Evolutionary conservation across 2,888 invertebrate species (phyloP), one percentile per base, ranked within the genome.

Genomic region (Drosophila kanekoi): DNA sequence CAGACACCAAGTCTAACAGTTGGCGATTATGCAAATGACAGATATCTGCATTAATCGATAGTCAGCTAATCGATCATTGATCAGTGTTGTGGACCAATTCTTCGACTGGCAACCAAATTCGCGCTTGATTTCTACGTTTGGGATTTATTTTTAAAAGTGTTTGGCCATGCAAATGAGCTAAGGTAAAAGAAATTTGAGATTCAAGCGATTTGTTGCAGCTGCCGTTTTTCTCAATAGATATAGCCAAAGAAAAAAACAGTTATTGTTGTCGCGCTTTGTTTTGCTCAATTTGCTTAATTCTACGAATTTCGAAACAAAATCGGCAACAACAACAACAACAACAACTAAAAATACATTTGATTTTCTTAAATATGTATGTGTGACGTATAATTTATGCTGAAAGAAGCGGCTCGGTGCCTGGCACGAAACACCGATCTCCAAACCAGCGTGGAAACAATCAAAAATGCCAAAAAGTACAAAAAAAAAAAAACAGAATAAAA

Each of bases 311-410:
- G 58, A 72, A 80, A 58, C 52, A 57, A 56, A 56, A 47, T 44
- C 44, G 38, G n/a, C n/a, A n/a, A n/a, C n/a, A n/a, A n/a, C 4
- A 20, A 49, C 49, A 71, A 41, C 52, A 72, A 59, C 70, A 71
- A 72, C 44, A 57, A 61, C 53, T 44, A 43, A 37, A 65, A 72
- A 69, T 58, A 72, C 72, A 81, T 72, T 86, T 86, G 81, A 72
- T 78, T 84, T 83, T 83, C 70, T 77, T 68, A 86, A 83, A 77
- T 83, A 70, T 86, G 68, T 82, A 66, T 80, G 65, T 81, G 74
- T 77, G 69, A 76, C 77, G 77, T 81, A 77, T 83, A 84, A 84
- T 84, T 87, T 84, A 84, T 84, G 87, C 83, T 85, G 71, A 81
- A 81, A 87, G 79, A 79, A 71, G 87, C 81, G 70, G 69, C 70